Conservation (phyloP, 1,140 invertebrate genomes). For the Euwallacea fornicatus region DNA sequence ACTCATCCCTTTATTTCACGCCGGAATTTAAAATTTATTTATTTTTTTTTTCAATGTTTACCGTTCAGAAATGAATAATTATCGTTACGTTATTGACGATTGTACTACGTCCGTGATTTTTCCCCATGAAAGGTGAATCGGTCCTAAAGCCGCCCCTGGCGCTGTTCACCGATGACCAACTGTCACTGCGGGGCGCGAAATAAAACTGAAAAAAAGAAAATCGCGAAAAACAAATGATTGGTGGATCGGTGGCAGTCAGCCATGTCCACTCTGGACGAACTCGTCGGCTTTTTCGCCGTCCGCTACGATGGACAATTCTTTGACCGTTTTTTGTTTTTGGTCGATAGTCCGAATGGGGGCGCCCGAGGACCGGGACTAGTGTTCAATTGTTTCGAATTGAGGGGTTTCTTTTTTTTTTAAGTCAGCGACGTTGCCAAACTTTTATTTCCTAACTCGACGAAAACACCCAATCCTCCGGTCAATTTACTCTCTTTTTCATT, state of each 20-base stretch:
- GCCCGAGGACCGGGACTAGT: conserved; percentile 6
- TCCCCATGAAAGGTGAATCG: background rate
- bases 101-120: background rate
- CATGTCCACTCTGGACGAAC: conserved; percentile 45
- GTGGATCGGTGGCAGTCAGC: conserved; percentile 52
- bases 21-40: background rate
- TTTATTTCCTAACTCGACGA: background rate
- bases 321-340: conserved; percentile 23
- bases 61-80: no score
- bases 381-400: conserved; percentile 26
- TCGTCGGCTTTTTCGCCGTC: conserved; percentile 31
- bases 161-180: conserved; percentile 42
- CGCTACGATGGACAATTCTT: conserved; percentile 31
- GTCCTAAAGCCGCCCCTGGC: conserved; percentile 3
- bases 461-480: conserved; percentile 8
- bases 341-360: conserved; percentile 6
- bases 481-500: conserved; percentile 31
- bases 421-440: no score
- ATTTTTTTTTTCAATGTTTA: background rate
- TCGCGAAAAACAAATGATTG: conserved; percentile 53
- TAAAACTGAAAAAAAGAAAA: conserved; percentile 42
- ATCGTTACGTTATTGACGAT: no score
- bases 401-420: conserved; percentile 2
- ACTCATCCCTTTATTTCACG: background rate
- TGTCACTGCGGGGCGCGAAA: conserved; percentile 49